These are phyloP conservation scores for Brachyrhaphis roseni DNA, from an alignment of 2,797 vertebrate genomes.

Conservation along the genomic window DNA sequence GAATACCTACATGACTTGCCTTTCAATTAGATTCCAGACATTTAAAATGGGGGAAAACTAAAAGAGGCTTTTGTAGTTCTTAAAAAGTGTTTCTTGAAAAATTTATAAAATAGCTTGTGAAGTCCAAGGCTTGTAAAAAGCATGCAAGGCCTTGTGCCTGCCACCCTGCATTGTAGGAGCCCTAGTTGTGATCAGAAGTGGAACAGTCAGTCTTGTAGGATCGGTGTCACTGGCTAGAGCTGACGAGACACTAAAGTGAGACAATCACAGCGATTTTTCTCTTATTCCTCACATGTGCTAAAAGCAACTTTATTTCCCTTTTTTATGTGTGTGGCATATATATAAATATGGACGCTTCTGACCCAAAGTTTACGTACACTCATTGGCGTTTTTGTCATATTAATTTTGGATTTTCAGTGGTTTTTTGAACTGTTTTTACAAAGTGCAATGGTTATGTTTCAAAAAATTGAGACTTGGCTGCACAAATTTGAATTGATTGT, in stretches of 20 bases:
- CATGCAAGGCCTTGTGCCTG: constrained; percentile 59
- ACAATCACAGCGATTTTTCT: constrained; percentile 55
- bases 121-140: constrained; percentile 63
- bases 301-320: constrained; percentile 11
- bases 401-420: not conserved
- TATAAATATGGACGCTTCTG: too few relatives aligned
- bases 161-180: constrained; percentile 65
- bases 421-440: not conserved
- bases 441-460: not conserved
- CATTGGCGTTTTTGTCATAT: not conserved
- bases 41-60: not conserved
- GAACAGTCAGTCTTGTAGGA: constrained; percentile 60
- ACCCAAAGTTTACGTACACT: not conserved
- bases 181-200: constrained; percentile 61
- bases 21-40: constrained; percentile 27
- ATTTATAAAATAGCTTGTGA: constrained; percentile 67
- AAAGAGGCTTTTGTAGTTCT: constrained; percentile 13
- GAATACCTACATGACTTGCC: constrained; percentile 16
- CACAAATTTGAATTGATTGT: not conserved
- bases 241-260: constrained; percentile 53
- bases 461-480: not conserved
- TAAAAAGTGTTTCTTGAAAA: constrained; percentile 63
- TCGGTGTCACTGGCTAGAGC: constrained; percentile 46
- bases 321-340: not conserved
- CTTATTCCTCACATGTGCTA: constrained; percentile 35